Evolutionary conservation across 2,113 vertebrate genomes (phyloP), one percentile per base, ranked within the genome.

Genomic region (Pterocles orientalis): DNA sequence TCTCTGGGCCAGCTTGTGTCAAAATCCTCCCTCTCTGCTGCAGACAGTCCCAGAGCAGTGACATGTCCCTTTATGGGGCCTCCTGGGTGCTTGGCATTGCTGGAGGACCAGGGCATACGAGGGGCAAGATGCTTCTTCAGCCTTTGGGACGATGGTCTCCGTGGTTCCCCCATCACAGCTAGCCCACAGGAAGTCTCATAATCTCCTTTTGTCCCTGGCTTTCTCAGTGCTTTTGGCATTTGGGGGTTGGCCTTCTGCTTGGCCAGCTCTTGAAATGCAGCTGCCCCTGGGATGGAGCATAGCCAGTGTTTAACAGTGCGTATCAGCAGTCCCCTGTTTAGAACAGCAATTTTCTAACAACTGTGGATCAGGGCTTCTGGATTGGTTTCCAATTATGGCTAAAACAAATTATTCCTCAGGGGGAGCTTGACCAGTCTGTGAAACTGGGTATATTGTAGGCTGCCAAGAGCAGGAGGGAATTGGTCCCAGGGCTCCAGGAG

Each of bases 401-500:
- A 79, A 95, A 91, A 45, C 48, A 82, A 71, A 91, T 95, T 89
- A 89, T 79, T 87, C 87, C 73, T 91, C 14, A 6, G 61, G 75
- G 61, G 18, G 34, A 89, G 54, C 76, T 88, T 86, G 94, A 77
- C 68, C 76, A 41, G 58, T 60, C 18, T 72, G 12, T 94, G 95
- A 92, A 94, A 94, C 65, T 45, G 26, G 33, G 4, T 86, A n/a
- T 79, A 85, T 72, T 92, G 81, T 79, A 72, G 70, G 48, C 86
- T 94, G 93, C 81, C 89, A 92, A 54, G 36, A 89, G 75, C 78
- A 89, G 81, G 70, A 91, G 41, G 29, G 20, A 96, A 66, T 66
- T 25, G 60, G 75, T 90, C 71, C 58, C 90, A 69, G 57, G 39
- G 66, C 75, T 92, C 69, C 75, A 82, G 58, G 51, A 94, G 61